Percentiles rank a stretch among this genome's conserved stretches.
Evolutionary conservation across 2,113 vertebrate genomes (phyloP).

Genomic region (Rhea americana): DNA sequence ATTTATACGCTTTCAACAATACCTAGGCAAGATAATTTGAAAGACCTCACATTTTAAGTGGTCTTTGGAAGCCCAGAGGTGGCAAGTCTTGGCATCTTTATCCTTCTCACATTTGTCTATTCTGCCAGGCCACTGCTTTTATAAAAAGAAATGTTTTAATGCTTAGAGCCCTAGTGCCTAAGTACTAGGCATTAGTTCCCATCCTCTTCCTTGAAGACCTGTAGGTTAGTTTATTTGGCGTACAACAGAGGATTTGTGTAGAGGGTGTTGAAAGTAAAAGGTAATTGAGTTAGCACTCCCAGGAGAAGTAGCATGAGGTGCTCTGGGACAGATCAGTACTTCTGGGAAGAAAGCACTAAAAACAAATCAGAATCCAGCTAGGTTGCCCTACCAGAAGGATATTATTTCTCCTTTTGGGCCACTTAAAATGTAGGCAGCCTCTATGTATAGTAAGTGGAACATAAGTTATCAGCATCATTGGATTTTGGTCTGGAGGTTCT

Average conservation of each 20-base stretch:
- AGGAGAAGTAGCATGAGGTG: background rate
- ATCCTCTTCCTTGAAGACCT: background rate
- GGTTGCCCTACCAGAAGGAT: background rate
- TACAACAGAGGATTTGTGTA: background rate
- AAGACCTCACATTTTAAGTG: background rate
- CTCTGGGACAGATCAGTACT: background rate
- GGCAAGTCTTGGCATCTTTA: background rate
- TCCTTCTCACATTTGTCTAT: background rate
- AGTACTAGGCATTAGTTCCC: background rate
- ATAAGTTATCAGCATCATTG: background rate
- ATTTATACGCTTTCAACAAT: background rate
- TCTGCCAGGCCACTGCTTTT: background rate
- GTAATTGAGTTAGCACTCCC: background rate
- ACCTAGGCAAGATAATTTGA: background rate
- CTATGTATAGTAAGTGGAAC: background rate
- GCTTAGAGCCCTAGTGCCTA: background rate
- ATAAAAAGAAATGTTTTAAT: background rate
- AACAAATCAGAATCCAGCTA: background rate
- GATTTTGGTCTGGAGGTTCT: slow-evolving; percentile 10
- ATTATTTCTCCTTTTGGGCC: background rate
- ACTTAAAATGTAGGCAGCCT: background rate
- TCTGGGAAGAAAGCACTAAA: background rate
- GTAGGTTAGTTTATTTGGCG: background rate
- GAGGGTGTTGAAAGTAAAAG: background rate
- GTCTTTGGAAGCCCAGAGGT: background rate